A percentile compares a stretch with the other conserved stretches of the same genome.
Evolutionary conservation across 2,113 vertebrate genomes (phyloP).

Genomic region (Pachycephala philippinensis): DNA sequence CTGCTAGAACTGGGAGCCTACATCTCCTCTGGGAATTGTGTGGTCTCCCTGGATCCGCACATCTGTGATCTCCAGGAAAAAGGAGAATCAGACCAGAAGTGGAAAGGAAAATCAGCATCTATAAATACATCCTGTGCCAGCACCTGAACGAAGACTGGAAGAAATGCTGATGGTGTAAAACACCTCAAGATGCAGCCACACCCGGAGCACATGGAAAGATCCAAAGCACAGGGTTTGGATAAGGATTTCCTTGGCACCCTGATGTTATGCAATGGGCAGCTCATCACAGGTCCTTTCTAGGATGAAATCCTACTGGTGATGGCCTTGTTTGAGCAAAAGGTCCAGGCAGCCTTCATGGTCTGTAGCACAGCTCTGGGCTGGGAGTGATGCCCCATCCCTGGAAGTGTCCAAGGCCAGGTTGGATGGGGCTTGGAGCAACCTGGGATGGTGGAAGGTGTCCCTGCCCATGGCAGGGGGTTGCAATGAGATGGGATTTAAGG

Average conservation of each 20-base stretch:
- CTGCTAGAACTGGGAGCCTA: background rate
- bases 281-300: background rate
- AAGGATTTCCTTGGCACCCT: background rate
- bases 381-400: background rate
- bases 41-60: background rate
- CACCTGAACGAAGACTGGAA: background rate
- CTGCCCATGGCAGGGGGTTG: background rate
- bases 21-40: background rate
- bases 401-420: background rate
- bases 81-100: background rate
- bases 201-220: background rate
- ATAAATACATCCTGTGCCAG: background rate
- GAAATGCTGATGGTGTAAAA: background rate
- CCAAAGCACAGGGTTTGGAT: background rate
- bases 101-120: background rate
- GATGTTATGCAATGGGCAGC: background rate
- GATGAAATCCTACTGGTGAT: background rate
- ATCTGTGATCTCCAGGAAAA: background rate
- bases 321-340: background rate
- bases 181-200: rapidly evolving
- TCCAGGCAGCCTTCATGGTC: too few relatives aligned
- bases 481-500: background rate
- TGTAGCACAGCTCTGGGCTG: background rate
- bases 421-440: background rate
- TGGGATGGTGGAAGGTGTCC: background rate